A percentile compares a stretch with the other conserved stretches of the same genome.
Conservation (phyloP, 2,797 vertebrate genomes). For the Varecia variegata region DNA sequence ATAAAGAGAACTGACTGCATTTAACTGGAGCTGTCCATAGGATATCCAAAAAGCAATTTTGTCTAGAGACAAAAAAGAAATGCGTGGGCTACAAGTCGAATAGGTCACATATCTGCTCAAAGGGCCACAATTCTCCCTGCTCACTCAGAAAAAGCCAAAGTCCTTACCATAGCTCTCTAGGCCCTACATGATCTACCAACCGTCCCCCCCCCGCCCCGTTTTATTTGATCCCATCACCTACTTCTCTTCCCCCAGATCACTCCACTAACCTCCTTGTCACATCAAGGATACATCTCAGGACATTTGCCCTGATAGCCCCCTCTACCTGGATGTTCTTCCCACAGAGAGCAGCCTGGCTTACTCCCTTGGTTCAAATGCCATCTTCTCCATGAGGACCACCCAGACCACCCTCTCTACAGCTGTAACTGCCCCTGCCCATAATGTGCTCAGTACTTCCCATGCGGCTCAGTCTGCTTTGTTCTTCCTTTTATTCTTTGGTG, state of each 20-base stretch:
- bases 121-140: not conserved
- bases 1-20: not conserved
- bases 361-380: not conserved
- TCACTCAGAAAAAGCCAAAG: not conserved
- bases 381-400: not conserved
- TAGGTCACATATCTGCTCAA: not conserved
- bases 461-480: not conserved
- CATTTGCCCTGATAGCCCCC: not conserved
- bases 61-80: not conserved
- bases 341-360: not conserved
- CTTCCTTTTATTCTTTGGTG: not conserved
- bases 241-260: not conserved
- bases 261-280: not conserved
- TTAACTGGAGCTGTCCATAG: not conserved
- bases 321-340: not conserved
- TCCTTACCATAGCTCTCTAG: not conserved
- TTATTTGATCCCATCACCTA: not conserved
- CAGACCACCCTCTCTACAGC: not conserved
- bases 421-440: not conserved
- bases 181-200: not conserved
- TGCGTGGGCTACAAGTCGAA: not conserved
- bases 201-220: rapidly evolving
- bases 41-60: not conserved
- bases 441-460: not conserved
- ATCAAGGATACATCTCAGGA: not conserved